Percentiles rank a stretch among this genome's conserved stretches.
Conservation (phyloP, 2,888 invertebrate genomes). For the Axea sp. region DNA sequence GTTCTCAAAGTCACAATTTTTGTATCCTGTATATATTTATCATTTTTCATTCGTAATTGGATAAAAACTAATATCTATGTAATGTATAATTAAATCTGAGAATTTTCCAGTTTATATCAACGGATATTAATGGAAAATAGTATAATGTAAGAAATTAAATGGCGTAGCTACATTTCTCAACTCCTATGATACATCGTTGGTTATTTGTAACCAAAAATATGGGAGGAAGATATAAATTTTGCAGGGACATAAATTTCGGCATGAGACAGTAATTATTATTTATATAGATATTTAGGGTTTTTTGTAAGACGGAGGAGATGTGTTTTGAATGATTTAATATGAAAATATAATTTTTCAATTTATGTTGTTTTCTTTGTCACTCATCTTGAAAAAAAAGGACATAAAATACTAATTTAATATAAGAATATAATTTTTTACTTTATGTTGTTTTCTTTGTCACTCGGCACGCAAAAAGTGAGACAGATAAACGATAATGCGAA, state of each 20-base stretch:
- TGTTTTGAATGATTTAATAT: conserved; percentile 34
- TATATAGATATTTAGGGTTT: conserved; percentile 24
- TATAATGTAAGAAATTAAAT: conserved; percentile 4
- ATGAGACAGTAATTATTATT: conserved; percentile 36
- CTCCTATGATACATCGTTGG: conserved; percentile 15
- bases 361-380: conserved; percentile 1
- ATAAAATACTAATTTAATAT: conserved; percentile 30
- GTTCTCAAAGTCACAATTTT: conserved; percentile 9
- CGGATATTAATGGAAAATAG: background rate
- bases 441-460: conserved; percentile 1
- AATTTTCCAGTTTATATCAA: too few species aligned
- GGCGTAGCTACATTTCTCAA: conserved; percentile 32
- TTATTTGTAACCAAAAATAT: conserved; percentile 22
- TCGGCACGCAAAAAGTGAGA: too few species aligned
- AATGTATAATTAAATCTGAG: too few species aligned
- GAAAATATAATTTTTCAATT: conserved; percentile 20
- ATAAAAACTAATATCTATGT: too few species aligned
- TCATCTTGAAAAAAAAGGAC: too few species aligned
- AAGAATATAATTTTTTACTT: conserved; percentile 20
- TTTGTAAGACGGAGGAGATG: conserved; percentile 14
- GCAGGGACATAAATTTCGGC: conserved; percentile 21
- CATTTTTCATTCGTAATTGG: too few species aligned
- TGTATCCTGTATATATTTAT: too few species aligned
- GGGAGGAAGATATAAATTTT: conserved; percentile 47
- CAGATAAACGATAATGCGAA: too few species aligned